These are phyloP conservation scores for Tympanoctomys barrerae DNA, from an alignment of 2,797 vertebrate species.

Conservation along the genomic window DNA sequence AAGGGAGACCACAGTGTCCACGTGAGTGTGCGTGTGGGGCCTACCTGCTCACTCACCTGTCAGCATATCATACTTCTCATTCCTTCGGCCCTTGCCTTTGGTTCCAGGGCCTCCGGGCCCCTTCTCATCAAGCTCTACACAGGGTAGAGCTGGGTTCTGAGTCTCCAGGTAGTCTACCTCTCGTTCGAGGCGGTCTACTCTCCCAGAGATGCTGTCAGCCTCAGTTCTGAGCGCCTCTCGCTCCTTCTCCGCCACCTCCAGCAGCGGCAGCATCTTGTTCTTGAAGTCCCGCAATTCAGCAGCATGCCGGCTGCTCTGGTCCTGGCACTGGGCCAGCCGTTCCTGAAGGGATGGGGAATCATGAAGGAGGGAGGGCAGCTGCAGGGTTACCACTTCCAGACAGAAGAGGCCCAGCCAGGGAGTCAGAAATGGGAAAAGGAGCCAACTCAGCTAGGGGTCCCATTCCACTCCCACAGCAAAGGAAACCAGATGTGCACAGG, in stretches of 20 bases:
- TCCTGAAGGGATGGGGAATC: conserved; percentile 88
- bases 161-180: conserved; percentile 96
- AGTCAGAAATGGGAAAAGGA: neutral
- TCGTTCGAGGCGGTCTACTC: conserved; percentile 92
- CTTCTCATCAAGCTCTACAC: conserved; percentile 92
- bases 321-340: conserved; percentile 95
- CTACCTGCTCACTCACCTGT: conserved; percentile 90
- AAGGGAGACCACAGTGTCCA: neutral
- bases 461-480: neutral
- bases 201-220: conserved; percentile 88
- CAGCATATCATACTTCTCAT: conserved; percentile 93
- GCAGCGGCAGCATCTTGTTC: conserved; percentile 92
- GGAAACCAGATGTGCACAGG: conserved; percentile 16
- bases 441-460: neutral
- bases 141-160: conserved; percentile 93
- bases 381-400: conserved; percentile 14
- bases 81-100: conserved; percentile 93
- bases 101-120: conserved; percentile 93
- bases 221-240: conserved; percentile 89
- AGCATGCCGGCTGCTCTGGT: conserved; percentile 94
- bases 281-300: conserved; percentile 94
- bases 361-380: neutral
- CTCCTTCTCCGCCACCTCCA: conserved; percentile 92
- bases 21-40: neutral
- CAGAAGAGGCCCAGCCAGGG: conserved; percentile 70